phyloP scores from a whole-genome alignment of 1,140 invertebrate genomes.

The Mycetomoellerius zeteki region DNA sequence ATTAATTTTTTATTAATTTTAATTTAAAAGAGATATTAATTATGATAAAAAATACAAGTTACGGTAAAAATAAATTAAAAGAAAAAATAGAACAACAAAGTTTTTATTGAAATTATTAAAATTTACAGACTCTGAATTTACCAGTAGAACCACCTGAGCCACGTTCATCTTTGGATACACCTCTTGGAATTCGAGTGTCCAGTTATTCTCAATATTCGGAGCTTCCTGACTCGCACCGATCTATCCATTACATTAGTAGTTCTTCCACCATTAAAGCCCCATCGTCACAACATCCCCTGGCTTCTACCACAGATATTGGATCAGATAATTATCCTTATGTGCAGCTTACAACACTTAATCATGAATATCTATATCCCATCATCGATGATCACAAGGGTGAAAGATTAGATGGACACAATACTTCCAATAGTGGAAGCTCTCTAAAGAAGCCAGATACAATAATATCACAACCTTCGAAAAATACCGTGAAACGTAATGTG shows the following conservation, averaged over 20 bases:
- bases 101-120: constrained; percentile 63
- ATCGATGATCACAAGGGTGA: constrained; percentile 89
- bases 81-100: neutral
- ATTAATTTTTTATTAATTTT: constrained; percentile 15
- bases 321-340: constrained; percentile 94
- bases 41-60: constrained; percentile 18
- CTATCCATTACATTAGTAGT: constrained; percentile 81
- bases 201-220: constrained; percentile 83
- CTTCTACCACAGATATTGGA: constrained; percentile 78
- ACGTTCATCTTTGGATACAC: constrained; percentile 89
- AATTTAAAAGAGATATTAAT: neutral
- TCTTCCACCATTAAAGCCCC: constrained; percentile 75
- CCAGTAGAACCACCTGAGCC: constrained; percentile 91
- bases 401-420: constrained; percentile 87
- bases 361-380: constrained; percentile 94
- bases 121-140: constrained; percentile 92
- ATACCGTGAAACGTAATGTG: constrained; percentile 79
- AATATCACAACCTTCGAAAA: constrained; percentile 85
- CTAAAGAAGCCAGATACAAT: constrained; percentile 89
- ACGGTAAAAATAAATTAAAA: constrained; percentile 3
- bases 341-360: constrained; percentile 92
- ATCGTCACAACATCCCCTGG: constrained; percentile 80
- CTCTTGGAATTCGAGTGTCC: constrained; percentile 79
- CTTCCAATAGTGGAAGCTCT: constrained; percentile 84
- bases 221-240: constrained; percentile 80